phyloP scores from a whole-genome alignment of 2,888 invertebrate genomes.

The Xanthorhoe spadicearia region DNA sequence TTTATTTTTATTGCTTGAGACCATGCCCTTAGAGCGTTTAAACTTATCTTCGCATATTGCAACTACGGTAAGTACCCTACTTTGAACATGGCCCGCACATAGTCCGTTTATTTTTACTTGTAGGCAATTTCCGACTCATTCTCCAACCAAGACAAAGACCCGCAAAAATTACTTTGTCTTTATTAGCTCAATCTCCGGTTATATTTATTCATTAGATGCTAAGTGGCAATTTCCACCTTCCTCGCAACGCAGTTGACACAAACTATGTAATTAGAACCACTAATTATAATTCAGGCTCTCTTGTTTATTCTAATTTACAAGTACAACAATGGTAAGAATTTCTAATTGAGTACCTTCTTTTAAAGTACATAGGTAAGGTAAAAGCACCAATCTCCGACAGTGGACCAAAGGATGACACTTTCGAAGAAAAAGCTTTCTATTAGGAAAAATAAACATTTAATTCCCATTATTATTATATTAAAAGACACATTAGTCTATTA shows the following conservation, averaged over 20 bases:
- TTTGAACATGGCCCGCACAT: too few relatives aligned
- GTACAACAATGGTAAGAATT: background rate
- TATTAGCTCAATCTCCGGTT: background rate
- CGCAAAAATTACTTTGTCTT: background rate
- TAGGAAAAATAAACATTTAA: too few relatives aligned
- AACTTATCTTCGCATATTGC: too few relatives aligned
- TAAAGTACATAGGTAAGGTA: background rate
- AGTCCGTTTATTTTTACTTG: too few relatives aligned
- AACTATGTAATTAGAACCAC: constrained; percentile 14
- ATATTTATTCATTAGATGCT: constrained; percentile 23
- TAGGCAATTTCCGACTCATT: background rate
- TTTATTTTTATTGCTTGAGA: background rate
- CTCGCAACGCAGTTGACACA: constrained; percentile 29
- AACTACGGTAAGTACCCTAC: too few relatives aligned
- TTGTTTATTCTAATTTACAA: constrained; percentile 4
- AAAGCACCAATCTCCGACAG: too few relatives aligned
- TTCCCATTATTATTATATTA: too few relatives aligned
- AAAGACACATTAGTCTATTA: too few relatives aligned
- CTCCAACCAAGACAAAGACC: background rate
- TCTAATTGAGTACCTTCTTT: background rate
- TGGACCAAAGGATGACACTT: too few relatives aligned
- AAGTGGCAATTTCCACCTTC: constrained; percentile 32
- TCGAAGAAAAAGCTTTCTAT: too few relatives aligned
- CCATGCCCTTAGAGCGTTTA: too few relatives aligned
- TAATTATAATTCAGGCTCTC: background rate